A percentile compares a stretch with the other conserved stretches of the same genome.
These are phyloP conservation scores for Papilio aristodemus DNA, from an alignment of 1,140 invertebrate species.

Conservation along the genomic window DNA sequence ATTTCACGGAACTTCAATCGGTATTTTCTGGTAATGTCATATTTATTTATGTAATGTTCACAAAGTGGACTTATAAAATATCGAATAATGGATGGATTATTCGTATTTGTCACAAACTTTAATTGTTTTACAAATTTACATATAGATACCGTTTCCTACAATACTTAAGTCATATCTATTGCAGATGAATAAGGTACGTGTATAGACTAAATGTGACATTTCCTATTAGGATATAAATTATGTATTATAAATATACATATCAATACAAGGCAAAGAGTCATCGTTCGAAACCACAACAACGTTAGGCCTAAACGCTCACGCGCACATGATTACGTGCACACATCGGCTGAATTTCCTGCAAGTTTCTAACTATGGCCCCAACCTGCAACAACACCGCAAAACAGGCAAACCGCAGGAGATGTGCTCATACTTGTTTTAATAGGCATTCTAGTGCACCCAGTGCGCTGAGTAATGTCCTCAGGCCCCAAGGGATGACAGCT, in stretches of 20 bases:
- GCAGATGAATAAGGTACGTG: no score
- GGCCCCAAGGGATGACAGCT: background rate
- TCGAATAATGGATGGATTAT: background rate
- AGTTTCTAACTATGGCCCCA: background rate
- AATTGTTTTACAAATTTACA: no score
- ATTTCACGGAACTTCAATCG: background rate
- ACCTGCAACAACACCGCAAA: background rate
- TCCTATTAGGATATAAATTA: no score
- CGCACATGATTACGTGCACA: background rate
- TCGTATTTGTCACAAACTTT: no score
- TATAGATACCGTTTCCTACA: no score
- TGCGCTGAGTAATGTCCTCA: no score
- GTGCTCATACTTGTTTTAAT: background rate
- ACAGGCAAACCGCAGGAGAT: slow-evolving; percentile 3
- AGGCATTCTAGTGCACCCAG: background rate
- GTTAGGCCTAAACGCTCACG: background rate
- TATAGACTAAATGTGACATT: no score
- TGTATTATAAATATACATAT: no score
- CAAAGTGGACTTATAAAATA: no score
- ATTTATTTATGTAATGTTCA: no score
- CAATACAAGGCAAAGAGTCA: background rate
- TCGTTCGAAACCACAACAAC: slow-evolving; percentile 1
- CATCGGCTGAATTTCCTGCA: slow-evolving; percentile 1
- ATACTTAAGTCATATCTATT: no score
- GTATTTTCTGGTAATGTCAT: background rate